phyloP scores from a whole-genome alignment of 1,140 invertebrate genomes.

The Drosophila kepulauana region DNA sequence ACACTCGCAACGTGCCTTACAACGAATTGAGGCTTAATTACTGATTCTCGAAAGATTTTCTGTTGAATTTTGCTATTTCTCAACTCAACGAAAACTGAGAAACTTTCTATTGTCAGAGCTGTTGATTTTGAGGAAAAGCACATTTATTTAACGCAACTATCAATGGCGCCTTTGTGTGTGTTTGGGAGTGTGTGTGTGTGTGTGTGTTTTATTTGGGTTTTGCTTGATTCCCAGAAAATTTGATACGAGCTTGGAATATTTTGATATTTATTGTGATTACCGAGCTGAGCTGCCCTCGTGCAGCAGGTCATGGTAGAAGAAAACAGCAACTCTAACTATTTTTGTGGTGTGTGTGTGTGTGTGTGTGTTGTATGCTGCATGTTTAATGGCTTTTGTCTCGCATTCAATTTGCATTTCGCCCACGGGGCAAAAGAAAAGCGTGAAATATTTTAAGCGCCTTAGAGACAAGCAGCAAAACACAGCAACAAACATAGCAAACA shows the following conservation, averaged over 20 bases:
- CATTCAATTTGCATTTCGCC: conserved; percentile 68
- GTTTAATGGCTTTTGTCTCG: conserved; percentile 54
- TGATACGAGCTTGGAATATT: neutral
- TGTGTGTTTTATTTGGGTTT: neutral
- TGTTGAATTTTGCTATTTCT: neutral
- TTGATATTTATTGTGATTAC: neutral
- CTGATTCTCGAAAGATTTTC: neutral
- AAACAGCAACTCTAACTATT: neutral
- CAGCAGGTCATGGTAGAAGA: neutral
- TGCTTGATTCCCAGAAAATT: neutral
- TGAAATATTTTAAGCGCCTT: conserved; percentile 58
- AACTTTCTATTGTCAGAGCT: neutral
- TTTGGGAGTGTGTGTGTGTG: neutral
- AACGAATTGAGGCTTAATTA: neutral
- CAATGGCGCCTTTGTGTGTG: neutral
- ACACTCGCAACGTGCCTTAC: neutral
- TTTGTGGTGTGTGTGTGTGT: too few relatives aligned
- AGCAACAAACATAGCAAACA: too few relatives aligned
- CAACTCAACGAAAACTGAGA: neutral
- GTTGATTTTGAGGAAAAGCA: neutral
- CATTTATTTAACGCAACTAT: conserved; percentile 2
- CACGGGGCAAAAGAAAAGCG: conserved; percentile 54
- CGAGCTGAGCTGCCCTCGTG: neutral
- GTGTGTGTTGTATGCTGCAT: conserved; percentile 31
- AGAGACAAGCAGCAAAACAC: conserved; percentile 17